Evolutionary conservation across 2,888 invertebrate genomes (phyloP), one percentile per base, ranked within the genome.

Genomic region (Cerastis rubricosa): DNA sequence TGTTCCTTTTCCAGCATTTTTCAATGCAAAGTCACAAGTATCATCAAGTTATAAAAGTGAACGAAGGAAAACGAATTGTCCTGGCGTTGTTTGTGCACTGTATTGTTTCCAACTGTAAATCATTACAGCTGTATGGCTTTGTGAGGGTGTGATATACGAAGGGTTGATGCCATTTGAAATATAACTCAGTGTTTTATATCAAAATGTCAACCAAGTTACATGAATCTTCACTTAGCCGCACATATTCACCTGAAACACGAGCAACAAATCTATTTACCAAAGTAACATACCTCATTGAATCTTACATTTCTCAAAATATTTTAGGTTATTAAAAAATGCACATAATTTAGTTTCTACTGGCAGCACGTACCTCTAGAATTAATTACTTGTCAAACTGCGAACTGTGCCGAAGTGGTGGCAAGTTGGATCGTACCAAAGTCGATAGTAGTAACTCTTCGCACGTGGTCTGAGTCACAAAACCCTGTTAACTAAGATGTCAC

Each of bases 301-400:
- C 2, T 19, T 22, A 78, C 43, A 7, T 14, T 64, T 63, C 35
- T 35, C 12, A n/a, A 73, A 74, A 81, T 76, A 65, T 82, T 65
- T 43, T 25, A 61, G 65, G 14, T 73, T 65, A 81, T 69, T 81
- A 6, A 85, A 82, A 75, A 75, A 75, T 71, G 47, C 74, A 70
- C 63, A 65, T 80, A 71, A 73, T 75, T 84, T 71, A 73, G 61
- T 80, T 87, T 61, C 59, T 57, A 76, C 66, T 71, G 49, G 11
- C 47, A 49, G 66, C 81, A 84, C 81, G 85, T 81, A 81, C 70
- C 78, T 80, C 65, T 76, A 77, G 83, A 87, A 90, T 91, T 89
- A 87, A 89, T 89, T 88, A 88, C 85, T 86, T 89, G 90, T 90
- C 89, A 91, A 90, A 91, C 83, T 88, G 85, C 88, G 86, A 90